Evolutionary conservation across 2,113 vertebrate genomes (phyloP), one percentile per base, ranked within the genome.

Genomic region (Otus sunia): DNA sequence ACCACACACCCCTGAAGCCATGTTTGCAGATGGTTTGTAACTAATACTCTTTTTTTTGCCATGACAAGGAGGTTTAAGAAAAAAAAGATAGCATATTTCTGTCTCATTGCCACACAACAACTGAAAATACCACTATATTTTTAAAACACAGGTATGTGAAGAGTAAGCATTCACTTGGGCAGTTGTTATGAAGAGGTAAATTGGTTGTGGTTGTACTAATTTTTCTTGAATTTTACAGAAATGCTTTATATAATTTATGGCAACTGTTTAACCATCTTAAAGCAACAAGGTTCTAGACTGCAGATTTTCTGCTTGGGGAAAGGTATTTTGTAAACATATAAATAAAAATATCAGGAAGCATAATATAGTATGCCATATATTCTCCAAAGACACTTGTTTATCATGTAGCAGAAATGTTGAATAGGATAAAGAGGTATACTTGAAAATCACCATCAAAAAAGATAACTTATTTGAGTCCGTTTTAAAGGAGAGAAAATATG

Each of bases 171-270:
- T 96, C 45, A 55, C 37, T 73, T 88, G 59, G 45, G 50, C 52
- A 76, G 56, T 17, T 60, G 25, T 53, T 77, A 22, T 2, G 15
- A 86, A 67, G 22, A 86, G 2, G 22, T n/a, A 59, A 80, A n/a
- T 43, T 74, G 26, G 59, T 93, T 87, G 73, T 36, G 1, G 0
- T 36, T 68, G 26, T 74, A 45, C 11, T 58, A 47, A 30, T 62
- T 87, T 80, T 86, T 83, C 50, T 64, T 86, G 39, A 69, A 59
- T 88, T 95, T 92, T 80, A 86, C 47, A 93, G 26, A 91, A 95
- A 88, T 86, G 2, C 7, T 91, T 88, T 93, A 27, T 92, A 36
- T 83, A 77, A 90, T 95, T 90, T 77, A 92, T 59, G 47, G 26
- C 26, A 90, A 63, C 29, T 80, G n/a, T 73, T 86, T 81, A 94